A percentile compares a stretch with the other conserved stretches of the same genome.
phyloP scores from a whole-genome alignment of 1,140 invertebrate genomes.

The Nasonia giraulti region DNA sequence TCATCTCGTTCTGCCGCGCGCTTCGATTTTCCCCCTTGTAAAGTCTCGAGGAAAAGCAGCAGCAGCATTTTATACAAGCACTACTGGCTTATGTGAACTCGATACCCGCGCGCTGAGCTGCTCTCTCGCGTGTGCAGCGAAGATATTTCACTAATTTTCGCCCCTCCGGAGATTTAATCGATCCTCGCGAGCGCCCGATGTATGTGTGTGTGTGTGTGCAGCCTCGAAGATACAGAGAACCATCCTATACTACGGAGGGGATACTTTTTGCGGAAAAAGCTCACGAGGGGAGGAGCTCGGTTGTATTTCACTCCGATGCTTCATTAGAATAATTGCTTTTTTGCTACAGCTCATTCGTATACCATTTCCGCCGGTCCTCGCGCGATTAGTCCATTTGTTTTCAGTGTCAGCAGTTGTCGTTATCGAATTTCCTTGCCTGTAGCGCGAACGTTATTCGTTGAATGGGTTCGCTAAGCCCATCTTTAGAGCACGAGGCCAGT shows the following conservation, averaged over 20 bases:
- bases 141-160: conserved; percentile 7
- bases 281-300: not conserved
- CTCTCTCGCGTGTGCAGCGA: not conserved
- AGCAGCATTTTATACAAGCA: not conserved
- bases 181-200: no score
- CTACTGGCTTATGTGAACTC: no score
- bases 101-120: no score
- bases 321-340: not conserved
- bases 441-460: not conserved
- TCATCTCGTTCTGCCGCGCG: conserved; percentile 2
- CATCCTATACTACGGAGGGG: not conserved
- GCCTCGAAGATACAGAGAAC: no score
- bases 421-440: not conserved
- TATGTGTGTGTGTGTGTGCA: no score
- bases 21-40: conserved; percentile 13
- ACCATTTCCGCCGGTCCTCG: not conserved
- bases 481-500: not conserved
- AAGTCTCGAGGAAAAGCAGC: not conserved
- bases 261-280: not conserved
- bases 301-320: not conserved
- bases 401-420: not conserved
- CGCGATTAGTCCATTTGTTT: not conserved
- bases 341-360: not conserved
- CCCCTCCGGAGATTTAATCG: not conserved
- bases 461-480: not conserved